Conservation (phyloP, 2,797 vertebrate genomes). For the Podarcis lilfordi region DNA sequence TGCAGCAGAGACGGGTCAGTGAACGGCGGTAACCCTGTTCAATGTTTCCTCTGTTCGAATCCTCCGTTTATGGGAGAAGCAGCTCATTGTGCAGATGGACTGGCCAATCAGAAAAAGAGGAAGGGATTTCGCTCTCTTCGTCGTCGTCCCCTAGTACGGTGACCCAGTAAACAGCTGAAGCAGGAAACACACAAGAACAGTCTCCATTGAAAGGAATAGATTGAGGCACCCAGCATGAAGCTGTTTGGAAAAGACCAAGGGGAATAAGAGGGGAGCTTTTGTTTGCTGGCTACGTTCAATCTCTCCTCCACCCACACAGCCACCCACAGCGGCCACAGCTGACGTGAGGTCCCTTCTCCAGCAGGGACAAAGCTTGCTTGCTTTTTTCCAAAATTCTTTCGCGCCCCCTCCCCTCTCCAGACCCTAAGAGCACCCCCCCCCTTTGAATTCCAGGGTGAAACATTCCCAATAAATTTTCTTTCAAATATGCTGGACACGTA, state of each 20-base stretch:
- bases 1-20: not conserved
- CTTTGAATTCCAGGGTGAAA: too few species aligned
- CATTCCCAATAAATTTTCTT: too few species aligned
- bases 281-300: conserved; percentile 36
- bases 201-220: conserved; percentile 40
- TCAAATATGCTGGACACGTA: too few species aligned
- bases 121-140: not conserved
- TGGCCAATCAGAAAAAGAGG: conserved; percentile 11
- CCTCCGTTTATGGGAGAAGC: not conserved
- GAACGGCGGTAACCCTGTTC: conserved; percentile 16
- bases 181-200: conserved; percentile 64
- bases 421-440: too few species aligned
- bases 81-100: not conserved
- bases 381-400: too few species aligned
- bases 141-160: not conserved
- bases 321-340: conserved; percentile 19
- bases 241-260: conserved; percentile 34
- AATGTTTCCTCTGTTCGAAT: conserved; percentile 33
- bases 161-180: conserved; percentile 72
- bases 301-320: not conserved
- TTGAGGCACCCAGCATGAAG: conserved; percentile 17
- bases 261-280: conserved; percentile 39
- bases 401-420: too few species aligned
- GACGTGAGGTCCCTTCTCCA: conserved; percentile 28
- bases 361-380: not conserved